Evolutionary conservation across 2,113 vertebrate species (phyloP).

Genomic region (Hypomesus transpacificus): DNA sequence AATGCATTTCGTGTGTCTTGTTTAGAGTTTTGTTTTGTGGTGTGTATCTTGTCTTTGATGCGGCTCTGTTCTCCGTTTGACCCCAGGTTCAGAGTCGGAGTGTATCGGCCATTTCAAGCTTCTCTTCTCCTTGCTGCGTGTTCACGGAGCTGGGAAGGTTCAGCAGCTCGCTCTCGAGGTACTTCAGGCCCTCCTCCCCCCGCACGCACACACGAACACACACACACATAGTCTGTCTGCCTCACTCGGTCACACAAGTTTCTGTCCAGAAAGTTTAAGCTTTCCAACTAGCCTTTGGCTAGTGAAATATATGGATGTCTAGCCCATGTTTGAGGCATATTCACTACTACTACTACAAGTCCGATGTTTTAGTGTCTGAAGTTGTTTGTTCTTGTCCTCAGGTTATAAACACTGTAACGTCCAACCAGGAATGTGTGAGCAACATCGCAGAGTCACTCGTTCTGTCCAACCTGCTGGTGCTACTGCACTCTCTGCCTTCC

Average conservation of each 20-base stretch:
- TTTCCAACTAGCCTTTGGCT: too few species aligned
- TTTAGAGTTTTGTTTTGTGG: background rate
- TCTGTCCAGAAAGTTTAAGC: background rate
- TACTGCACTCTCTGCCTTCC: constrained; percentile 94
- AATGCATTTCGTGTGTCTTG: too few species aligned
- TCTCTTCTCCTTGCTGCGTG: constrained; percentile 93
- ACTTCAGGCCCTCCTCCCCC: constrained; percentile 21
- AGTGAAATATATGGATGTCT: background rate
- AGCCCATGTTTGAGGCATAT: background rate
- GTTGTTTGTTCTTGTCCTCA: constrained; percentile 45
- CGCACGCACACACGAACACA: background rate
- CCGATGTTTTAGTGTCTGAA: background rate
- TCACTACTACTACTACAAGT: background rate
- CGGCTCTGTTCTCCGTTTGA: background rate
- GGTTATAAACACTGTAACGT: constrained; percentile 98
- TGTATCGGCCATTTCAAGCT: constrained; percentile 98
- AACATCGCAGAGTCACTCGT: constrained; percentile 95
- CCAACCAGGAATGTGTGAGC: constrained; percentile 95
- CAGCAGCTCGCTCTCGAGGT: constrained; percentile 98
- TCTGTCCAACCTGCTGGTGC: constrained; percentile 88
- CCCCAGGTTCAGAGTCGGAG: constrained; percentile 90
- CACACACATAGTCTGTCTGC: background rate
- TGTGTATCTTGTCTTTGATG: background rate
- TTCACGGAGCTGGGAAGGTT: constrained; percentile 95
- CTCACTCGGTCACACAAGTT: background rate